Evolutionary conservation across 2,113 vertebrate genomes (phyloP), one percentile per base, ranked within the genome.

Genomic region (Phoenicopterus ruber): DNA sequence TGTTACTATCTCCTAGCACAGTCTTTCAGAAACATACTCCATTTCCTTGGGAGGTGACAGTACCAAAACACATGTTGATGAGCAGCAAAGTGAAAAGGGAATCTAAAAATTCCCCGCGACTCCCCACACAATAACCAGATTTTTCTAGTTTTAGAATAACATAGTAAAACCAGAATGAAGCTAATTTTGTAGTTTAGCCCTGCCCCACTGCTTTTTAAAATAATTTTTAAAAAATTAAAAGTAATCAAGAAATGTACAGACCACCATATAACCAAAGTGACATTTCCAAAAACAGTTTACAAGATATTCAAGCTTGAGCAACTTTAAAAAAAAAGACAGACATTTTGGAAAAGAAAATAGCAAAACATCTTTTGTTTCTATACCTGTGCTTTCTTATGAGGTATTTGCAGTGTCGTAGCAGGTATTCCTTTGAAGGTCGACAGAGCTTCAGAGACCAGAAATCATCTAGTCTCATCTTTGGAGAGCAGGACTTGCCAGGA

Each of bases 381-480:
- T 97, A 99, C 99, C 99, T 99, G 98, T 99, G 99, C 91, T 99
- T 99, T 95, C 99, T 98, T 97, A 99, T 99, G 95, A 99, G 99
- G 97, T 99, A 99, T 99, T 98, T 99, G 98, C 99, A 99, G 95
- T 99, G 99, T 87, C 99, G 98, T 76, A 99, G 98, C 95, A 99
- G 98, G 91, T 99, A 99, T 94, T 99, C 99, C 97, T 99, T 99
- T 34, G 99, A 99, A 96, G 99, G 99, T 46, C 99, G 98, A 96
- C 99, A 99, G 81, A 99, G 98, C 97, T 99, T 99, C 95, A 99
- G 98, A 65, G 99, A 99, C 99, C 99, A 99, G 98, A 99, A 99
- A 96, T 99, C 99, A 40, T 99, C 99, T 96, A 99, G 98, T 70
- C 99, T 98, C 99, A 99, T 99, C 97, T 99, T 99, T 34, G 99